These are phyloP conservation scores for Hyperoplus immaculatus DNA, from an alignment of 2,797 vertebrate genomes.

Conservation along the genomic window DNA sequence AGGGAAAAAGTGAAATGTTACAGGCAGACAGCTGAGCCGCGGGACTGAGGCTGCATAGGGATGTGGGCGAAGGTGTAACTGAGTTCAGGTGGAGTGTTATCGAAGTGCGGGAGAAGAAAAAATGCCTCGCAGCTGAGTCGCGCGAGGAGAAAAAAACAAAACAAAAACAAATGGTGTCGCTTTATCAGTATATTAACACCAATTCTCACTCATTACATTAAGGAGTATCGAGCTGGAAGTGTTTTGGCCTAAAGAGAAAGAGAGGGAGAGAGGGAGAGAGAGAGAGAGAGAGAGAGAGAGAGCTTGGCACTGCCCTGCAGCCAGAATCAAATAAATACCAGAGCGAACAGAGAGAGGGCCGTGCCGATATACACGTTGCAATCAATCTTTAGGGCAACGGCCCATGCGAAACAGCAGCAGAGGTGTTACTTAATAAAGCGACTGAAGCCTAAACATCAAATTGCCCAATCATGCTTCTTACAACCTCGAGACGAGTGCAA, in stretches of 20 bases:
- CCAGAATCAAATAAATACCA: slow-evolving; percentile 75
- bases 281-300: neutral
- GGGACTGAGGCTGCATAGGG: slow-evolving; percentile 22
- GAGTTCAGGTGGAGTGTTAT: slow-evolving; percentile 72
- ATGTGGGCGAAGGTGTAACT: slow-evolving; percentile 57
- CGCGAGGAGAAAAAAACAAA: slow-evolving; percentile 76
- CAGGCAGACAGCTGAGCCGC: slow-evolving; percentile 3
- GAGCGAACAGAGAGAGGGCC: slow-evolving; percentile 45
- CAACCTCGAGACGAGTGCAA: slow-evolving; percentile 20
- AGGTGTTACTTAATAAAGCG: slow-evolving; percentile 58
- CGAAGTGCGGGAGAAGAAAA: slow-evolving; percentile 64
- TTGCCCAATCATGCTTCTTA: slow-evolving; percentile 37
- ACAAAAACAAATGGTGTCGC: slow-evolving; percentile 84
- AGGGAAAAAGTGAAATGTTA: slow-evolving; percentile 9
- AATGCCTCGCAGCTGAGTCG: slow-evolving; percentile 80
- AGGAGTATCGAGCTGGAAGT: slow-evolving; percentile 84
- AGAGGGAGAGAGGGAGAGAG: slow-evolving; percentile 16
- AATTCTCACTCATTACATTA: slow-evolving; percentile 90
- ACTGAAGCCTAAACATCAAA: slow-evolving; percentile 37
- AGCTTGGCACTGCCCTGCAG: slow-evolving; percentile 79
- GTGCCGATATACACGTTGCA: slow-evolving; percentile 42
- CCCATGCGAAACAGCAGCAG: slow-evolving; percentile 56
- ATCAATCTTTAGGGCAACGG: slow-evolving; percentile 78
- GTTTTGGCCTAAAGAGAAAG: slow-evolving; percentile 74
- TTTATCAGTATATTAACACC: slow-evolving; percentile 91